Evolutionary conservation across 2,113 vertebrate species (phyloP).

Genomic region (Megaceryle maxima): DNA sequence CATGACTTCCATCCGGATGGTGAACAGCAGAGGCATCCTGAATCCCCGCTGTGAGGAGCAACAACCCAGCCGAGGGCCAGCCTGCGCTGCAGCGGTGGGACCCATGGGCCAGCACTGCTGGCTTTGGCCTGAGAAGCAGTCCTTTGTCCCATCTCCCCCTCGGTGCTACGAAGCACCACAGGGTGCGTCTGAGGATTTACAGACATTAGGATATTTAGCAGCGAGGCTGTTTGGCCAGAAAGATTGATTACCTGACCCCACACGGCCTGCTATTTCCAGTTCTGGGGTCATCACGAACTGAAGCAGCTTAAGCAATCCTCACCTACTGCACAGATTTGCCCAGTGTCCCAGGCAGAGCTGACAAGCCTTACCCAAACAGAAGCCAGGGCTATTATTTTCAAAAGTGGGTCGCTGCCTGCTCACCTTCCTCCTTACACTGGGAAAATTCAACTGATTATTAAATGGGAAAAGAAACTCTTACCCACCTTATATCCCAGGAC

Average conservation of each 20-base stretch:
- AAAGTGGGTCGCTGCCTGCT: background rate
- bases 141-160: background rate
- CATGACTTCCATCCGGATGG: background rate
- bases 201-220: background rate
- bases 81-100: accelerated
- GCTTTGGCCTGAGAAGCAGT: background rate
- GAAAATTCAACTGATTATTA: background rate
- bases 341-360: background rate
- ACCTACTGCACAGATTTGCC: background rate
- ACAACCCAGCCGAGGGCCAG: no score
- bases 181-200: background rate
- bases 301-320: background rate
- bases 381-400: background rate
- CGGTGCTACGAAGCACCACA: background rate
- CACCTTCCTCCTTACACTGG: background rate
- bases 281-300: background rate
- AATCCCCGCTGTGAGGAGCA: background rate
- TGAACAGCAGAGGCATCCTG: background rate
- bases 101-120: background rate
- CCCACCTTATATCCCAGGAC: background rate
- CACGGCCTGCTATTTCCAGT: background rate
- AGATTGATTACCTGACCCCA: no score
- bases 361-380: background rate
- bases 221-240: background rate
- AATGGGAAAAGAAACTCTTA: background rate